These are phyloP conservation scores for Ictalurus punctatus DNA, from an alignment of 2,113 vertebrate species.

Conservation along the genomic window DNA sequence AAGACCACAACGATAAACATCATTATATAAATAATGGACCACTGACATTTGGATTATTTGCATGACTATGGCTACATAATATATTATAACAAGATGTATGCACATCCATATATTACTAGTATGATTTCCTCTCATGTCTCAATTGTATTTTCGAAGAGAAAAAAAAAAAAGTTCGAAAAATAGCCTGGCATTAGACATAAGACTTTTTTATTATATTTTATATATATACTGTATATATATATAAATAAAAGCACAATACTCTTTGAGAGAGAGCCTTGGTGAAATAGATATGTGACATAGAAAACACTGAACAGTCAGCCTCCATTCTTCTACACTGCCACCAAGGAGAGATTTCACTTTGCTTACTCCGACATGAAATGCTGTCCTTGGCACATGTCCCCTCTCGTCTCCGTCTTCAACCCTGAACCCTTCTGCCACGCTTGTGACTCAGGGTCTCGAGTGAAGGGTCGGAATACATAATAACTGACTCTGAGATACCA, in stretches of 20 bases:
- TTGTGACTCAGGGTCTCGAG: slow-evolving; percentile 3
- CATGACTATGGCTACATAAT: slow-evolving; percentile 74
- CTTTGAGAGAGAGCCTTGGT: slow-evolving; percentile 45
- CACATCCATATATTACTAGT: slow-evolving; percentile 63
- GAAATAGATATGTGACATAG: slow-evolving; percentile 50
- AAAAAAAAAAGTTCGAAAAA: slow-evolving; percentile 19
- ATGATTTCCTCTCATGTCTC: slow-evolving; percentile 49
- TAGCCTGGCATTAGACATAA: slow-evolving; percentile 40
- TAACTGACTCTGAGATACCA: not conserved
- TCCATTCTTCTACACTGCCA: slow-evolving; percentile 1
- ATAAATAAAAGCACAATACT: slow-evolving; percentile 43
- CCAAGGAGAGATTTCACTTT: slow-evolving; percentile 18
- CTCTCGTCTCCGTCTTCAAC: slow-evolving; percentile 22
- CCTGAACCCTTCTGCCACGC: slow-evolving; percentile 26
- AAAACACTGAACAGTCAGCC: slow-evolving; percentile 47
- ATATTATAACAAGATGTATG: slow-evolving; percentile 69
- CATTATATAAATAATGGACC: slow-evolving; percentile 70
- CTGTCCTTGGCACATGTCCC: slow-evolving; percentile 12
- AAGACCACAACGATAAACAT: slow-evolving; percentile 74
- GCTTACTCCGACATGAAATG: slow-evolving; percentile 22
- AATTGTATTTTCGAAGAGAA: slow-evolving; percentile 33
- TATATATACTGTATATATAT: slow-evolving; percentile 17
- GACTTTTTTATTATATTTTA: slow-evolving; percentile 42
- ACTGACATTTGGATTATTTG: slow-evolving; percentile 68
- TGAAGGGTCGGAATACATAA: slow-evolving; percentile 30